Evolutionary conservation across 2,113 vertebrate genomes (phyloP), one percentile per base, ranked within the genome.

Genomic region (Ailurus styani): DNA sequence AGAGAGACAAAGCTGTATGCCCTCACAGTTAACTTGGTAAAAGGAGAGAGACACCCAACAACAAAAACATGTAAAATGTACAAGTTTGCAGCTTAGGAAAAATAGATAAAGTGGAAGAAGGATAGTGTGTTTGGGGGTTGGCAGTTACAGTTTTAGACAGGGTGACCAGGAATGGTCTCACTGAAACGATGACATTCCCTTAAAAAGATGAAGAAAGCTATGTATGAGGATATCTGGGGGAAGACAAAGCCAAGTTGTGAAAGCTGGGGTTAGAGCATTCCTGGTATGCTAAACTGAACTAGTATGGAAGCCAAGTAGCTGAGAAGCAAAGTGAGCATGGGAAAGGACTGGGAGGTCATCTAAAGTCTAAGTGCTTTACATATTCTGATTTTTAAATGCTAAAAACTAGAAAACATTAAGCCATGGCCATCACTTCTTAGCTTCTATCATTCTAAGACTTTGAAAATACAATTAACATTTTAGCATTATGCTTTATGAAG

Each of bases 401-500:
- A 62, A 88, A 83, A 64, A 23, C 31, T 72, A 60, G 42, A 62
- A 94, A 90, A 25, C 17, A 40, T 17, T 70, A 88, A 17, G n/a
- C 9, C 17, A 8, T 20, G 18, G 40, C 34, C 23, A 54, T 29
- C 62, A 52, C 31, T 60, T 82, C 72, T 60, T 54, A 52, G 18
- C 11, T 68, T 88, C 57, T 52, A 25, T 2, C 54, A 50, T 47
- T 84, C n/a, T 12, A 70, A 81, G 14, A 86, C 10, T 86, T 88
- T 68, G 23, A 77, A 97, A 79, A 91, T 17, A 81, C 45, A 93
- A 52, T 6, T 57, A 94, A 29, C 55, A 25, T 60, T 96, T 87
- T 68, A 90, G 31, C 84, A 0, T 96, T 87, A 34, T n/a, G 3
- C 2, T 57, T 96, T 40, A 52, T 68, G 18, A 57, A 85, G 90